Conservation (phyloP, 2,113 vertebrate species). For the Hyperopisus bebe region DNA sequence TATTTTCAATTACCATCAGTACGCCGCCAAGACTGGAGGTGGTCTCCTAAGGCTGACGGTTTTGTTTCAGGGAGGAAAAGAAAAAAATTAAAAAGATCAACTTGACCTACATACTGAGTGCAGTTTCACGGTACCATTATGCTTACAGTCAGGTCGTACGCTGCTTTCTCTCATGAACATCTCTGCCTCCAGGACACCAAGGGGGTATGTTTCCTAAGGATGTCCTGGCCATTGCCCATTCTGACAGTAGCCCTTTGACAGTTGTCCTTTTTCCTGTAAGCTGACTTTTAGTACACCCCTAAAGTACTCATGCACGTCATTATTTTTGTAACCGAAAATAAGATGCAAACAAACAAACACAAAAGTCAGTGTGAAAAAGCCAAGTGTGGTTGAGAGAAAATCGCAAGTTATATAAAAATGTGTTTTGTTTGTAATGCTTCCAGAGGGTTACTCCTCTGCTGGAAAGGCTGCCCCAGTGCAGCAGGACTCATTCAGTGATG, state of each 20-base stretch:
- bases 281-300: background rate
- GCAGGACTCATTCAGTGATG: background rate
- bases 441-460: background rate
- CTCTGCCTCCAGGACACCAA: background rate
- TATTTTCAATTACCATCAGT: constrained; percentile 17
- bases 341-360: background rate
- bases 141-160: background rate
- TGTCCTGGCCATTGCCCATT: background rate
- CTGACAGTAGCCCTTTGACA: background rate
- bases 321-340: background rate
- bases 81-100: background rate
- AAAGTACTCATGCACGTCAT: background rate
- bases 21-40: background rate
- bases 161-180: background rate
- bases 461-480: background rate
- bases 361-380: background rate
- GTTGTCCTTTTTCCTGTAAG: background rate
- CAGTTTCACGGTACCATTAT: background rate
- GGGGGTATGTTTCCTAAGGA: background rate
- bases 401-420: background rate
- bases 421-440: background rate
- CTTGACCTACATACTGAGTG: background rate
- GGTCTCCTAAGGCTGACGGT: background rate
- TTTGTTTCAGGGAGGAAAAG: too few species aligned
- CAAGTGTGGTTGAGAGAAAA: background rate